Evolutionary conservation across 2,888 invertebrate genomes (phyloP).

Genomic region (Plusia festucae): DNA sequence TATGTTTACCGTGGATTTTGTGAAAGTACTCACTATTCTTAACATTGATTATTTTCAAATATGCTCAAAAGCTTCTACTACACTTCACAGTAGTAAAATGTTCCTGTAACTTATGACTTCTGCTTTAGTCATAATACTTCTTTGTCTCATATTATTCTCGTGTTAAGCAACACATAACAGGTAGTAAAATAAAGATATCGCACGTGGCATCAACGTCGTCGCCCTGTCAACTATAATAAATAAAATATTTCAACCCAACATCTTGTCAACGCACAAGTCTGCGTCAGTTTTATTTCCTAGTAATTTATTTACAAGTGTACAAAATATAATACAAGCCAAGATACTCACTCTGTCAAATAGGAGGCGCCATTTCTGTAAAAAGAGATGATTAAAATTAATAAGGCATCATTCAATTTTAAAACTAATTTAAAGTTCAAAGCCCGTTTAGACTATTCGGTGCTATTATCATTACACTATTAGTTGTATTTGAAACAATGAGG

Average conservation of each 20-base stretch:
- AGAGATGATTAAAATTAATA: slow-evolving; percentile 32
- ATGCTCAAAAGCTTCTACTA: too few species aligned
- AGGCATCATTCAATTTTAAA: not conserved
- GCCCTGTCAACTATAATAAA: slow-evolving; percentile 32
- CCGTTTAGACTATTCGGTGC: slow-evolving; percentile 3
- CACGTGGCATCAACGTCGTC: slow-evolving; percentile 52
- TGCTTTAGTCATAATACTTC: not conserved
- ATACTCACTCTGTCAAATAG: slow-evolving; percentile 94
- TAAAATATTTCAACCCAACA: slow-evolving; percentile 20
- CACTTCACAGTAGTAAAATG: not conserved
- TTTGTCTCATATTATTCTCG: not conserved
- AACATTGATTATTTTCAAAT: too few species aligned
- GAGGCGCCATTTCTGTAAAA: slow-evolving; percentile 96
- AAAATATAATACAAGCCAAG: not conserved
- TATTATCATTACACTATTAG: slow-evolving; percentile 32
- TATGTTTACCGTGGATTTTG: too few species aligned
- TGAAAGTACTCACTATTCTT: too few species aligned
- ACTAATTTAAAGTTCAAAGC: slow-evolving; percentile 3
- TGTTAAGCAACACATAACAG: slow-evolving; percentile 38
- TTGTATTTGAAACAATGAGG: slow-evolving; percentile 44
- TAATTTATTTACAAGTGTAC: not conserved
- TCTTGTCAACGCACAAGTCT: slow-evolving; percentile 14
- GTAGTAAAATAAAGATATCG: slow-evolving; percentile 61
- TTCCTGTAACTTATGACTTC: not conserved
- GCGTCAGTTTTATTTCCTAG: not conserved